A percentile compares a stretch with the other conserved stretches of the same genome.
Conservation (phyloP, 2,797 vertebrate genomes). For the Sebastes dallii region DNA sequence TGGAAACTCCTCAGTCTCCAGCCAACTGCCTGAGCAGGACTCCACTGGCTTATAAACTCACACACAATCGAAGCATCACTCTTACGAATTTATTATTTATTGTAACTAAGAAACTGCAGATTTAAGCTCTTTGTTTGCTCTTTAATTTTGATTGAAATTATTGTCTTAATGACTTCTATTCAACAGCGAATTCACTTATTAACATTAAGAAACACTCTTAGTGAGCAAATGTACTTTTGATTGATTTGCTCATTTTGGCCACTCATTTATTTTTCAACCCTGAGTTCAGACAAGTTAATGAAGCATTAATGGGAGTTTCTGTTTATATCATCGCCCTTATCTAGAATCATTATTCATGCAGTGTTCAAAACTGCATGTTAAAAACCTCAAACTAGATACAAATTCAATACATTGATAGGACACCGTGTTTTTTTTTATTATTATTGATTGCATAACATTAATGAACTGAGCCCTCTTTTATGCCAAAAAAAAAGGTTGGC, state of each 20-base stretch:
- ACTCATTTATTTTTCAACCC: conserved; percentile 45
- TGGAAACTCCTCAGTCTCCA: conserved; percentile 55
- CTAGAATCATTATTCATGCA: conserved; percentile 59
- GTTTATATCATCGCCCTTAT: conserved; percentile 61
- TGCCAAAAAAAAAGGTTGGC: conserved; percentile 79
- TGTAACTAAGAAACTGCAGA: not conserved
- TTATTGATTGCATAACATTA: conserved; percentile 80
- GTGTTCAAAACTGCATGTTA: conserved; percentile 58
- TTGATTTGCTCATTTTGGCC: conserved; percentile 37
- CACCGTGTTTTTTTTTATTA: conserved; percentile 62
- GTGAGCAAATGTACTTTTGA: conserved; percentile 28
- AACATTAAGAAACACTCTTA: conserved; percentile 8
- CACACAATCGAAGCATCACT: conserved; percentile 8
- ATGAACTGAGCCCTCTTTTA: conserved; percentile 70
- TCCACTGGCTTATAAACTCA: conserved; percentile 29
- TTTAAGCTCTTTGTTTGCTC: not conserved
- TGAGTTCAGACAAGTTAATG: conserved; percentile 50
- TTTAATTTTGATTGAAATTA: not conserved
- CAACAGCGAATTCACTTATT: not conserved
- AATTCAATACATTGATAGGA: conserved; percentile 67
- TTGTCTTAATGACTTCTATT: conserved; percentile 1
- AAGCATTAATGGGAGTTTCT: conserved; percentile 62
- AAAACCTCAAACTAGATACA: conserved; percentile 59
- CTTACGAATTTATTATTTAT: not conserved
- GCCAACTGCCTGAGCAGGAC: conserved; percentile 46